A percentile compares a stretch with the other conserved stretches of the same genome.
Conservation (phyloP, 2,888 invertebrate genomes). For the Chironomus tentans region DNA sequence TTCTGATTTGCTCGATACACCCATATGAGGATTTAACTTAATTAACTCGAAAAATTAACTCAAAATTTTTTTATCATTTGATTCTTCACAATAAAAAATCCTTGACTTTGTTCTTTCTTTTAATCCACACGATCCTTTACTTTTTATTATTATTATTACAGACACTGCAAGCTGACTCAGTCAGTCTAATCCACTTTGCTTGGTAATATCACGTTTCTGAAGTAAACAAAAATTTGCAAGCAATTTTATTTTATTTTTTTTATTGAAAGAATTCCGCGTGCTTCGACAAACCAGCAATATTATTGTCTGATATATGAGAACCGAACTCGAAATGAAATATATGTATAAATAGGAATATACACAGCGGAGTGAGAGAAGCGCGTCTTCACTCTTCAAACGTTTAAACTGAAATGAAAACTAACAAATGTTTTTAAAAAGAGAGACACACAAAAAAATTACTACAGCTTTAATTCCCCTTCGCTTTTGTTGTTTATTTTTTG, state of each 20-base stretch:
- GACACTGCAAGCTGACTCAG: neutral
- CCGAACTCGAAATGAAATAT: neutral
- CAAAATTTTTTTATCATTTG: neutral
- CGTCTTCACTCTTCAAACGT: slow-evolving; percentile 24
- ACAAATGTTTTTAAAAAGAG: neutral
- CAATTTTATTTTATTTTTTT: neutral
- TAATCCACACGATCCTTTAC: neutral
- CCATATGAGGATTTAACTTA: neutral
- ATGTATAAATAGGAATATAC: too few relatives aligned
- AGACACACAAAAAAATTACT: neutral
- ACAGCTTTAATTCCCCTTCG: neutral
- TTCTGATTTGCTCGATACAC: slow-evolving; percentile 23
- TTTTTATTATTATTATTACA: neutral
- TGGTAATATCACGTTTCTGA: neutral
- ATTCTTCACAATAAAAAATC: neutral
- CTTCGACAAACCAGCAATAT: too few relatives aligned
- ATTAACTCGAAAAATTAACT: neutral
- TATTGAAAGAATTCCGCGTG: neutral
- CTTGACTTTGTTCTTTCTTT: too few relatives aligned
- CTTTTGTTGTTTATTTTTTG: slow-evolving; percentile 4
- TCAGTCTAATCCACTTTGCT: slow-evolving; percentile 2
- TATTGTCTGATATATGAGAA: neutral
- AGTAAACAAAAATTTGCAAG: neutral
- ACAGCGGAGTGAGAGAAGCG: neutral
- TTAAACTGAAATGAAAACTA: slow-evolving; percentile 19